phyloP scores from a whole-genome alignment of 1,140 invertebrate genomes.

The Zelostemma sp. region DNA sequence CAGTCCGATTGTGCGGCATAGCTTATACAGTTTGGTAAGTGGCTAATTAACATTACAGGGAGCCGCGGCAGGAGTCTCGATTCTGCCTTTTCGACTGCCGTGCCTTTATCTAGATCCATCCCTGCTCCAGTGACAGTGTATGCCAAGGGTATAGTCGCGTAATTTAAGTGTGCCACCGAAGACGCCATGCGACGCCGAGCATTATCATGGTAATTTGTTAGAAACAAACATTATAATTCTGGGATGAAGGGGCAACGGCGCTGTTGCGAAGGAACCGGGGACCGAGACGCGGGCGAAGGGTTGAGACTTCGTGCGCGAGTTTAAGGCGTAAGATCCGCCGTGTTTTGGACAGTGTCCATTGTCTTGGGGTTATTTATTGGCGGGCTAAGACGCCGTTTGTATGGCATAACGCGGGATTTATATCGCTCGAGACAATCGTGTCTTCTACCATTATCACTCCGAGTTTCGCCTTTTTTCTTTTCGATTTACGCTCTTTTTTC shows the following conservation, averaged over 20 bases:
- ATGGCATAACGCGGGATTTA: slow-evolving; percentile 46
- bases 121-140: slow-evolving; percentile 14
- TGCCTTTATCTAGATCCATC: slow-evolving; percentile 42
- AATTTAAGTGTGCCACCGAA: slow-evolving; percentile 68
- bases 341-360: slow-evolving; percentile 72
- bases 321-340: slow-evolving; percentile 68
- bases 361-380: slow-evolving; percentile 69
- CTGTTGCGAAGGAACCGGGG: slow-evolving; percentile 14
- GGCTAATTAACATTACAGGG: slow-evolving; percentile 69
- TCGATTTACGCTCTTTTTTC: neutral
- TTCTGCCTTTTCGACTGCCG: slow-evolving; percentile 20
- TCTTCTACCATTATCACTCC: slow-evolving; percentile 31
- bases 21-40: slow-evolving; percentile 59
- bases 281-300: slow-evolving; percentile 50
- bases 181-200: slow-evolving; percentile 56
- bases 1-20: slow-evolving; percentile 57
- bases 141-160: slow-evolving; percentile 40
- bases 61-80: slow-evolving; percentile 48
- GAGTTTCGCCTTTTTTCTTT: neutral
- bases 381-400: slow-evolving; percentile 53
- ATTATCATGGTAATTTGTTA: slow-evolving; percentile 72
- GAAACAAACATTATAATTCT: slow-evolving; percentile 72
- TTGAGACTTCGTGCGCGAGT: slow-evolving; percentile 61
- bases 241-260: slow-evolving; percentile 34
- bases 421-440: slow-evolving; percentile 38